Conservation (phyloP, 53 echinoderm and acorn worm species). For the Paelopatides confundens region DNA sequence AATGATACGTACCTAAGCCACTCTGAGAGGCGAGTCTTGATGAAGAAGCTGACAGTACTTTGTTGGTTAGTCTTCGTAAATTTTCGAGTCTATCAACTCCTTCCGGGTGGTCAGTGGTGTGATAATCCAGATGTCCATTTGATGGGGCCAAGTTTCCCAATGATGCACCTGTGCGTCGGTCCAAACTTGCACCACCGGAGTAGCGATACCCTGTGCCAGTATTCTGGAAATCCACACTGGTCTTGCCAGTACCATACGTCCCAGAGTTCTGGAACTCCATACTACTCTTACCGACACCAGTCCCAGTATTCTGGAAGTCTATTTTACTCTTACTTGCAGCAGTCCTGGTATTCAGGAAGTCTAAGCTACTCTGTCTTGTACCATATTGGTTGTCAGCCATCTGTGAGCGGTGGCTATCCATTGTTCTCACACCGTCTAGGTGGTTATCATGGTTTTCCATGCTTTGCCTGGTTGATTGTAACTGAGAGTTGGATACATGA, state of each 20-base stretch:
- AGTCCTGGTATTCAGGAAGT: background rate
- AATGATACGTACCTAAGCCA: slow-evolving; percentile 20
- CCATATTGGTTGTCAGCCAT: background rate
- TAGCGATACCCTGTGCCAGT: slow-evolving; percentile 19
- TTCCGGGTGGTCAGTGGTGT: slow-evolving; percentile 62
- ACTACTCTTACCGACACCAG: background rate
- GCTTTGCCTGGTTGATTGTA: background rate
- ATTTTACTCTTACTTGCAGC: background rate
- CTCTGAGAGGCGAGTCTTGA: slow-evolving; percentile 2
- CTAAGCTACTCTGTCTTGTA: background rate
- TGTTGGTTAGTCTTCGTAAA: slow-evolving; percentile 30
- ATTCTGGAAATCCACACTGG: slow-evolving; percentile 15
- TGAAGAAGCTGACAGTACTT: slow-evolving; percentile 28
- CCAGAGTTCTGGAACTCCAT: slow-evolving; percentile 37
- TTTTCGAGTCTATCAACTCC: slow-evolving; percentile 50
- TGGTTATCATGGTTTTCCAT: background rate
- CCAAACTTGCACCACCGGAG: background rate
- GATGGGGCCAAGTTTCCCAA: slow-evolving; percentile 40
- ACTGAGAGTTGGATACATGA: background rate
- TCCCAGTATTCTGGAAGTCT: background rate
- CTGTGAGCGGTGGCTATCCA: slow-evolving; percentile 38
- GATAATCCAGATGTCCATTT: slow-evolving; percentile 15
- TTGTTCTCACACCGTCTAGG: slow-evolving; percentile 25
- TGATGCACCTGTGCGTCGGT: slow-evolving; percentile 41
- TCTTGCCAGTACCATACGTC: background rate